Conservation (phyloP, 2,797 vertebrate genomes). For the Urocyon cinereoargenteus region DNA sequence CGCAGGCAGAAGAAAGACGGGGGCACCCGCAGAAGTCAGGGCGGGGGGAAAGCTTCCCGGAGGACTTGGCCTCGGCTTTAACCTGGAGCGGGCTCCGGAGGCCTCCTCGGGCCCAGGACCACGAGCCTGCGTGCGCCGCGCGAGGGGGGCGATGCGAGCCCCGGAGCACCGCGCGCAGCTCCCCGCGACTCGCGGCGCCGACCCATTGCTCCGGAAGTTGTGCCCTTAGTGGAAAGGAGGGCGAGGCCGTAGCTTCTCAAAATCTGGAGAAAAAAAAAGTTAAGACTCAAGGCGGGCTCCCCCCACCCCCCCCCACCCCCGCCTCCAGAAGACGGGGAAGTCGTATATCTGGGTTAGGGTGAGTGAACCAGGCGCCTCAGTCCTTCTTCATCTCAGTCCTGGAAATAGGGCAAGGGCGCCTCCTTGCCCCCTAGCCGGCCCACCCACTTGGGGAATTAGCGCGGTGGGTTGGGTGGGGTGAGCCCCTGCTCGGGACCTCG, state of each 20-base stretch:
- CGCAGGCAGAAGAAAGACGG: neutral
- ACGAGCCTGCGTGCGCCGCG: neutral
- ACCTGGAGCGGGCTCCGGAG: accelerated
- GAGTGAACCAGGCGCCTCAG: neutral
- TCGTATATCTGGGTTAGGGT: neutral
- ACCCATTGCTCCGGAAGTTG: neutral
- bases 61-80: neutral
- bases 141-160: accelerated
- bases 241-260: neutral
- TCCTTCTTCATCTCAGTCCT: neutral
- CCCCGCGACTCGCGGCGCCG: too few species aligned
- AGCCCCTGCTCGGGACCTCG: accelerated
- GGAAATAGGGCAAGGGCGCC: neutral
- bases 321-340: neutral
- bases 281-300: neutral
- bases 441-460: neutral
- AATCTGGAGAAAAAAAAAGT: neutral
- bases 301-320: accelerated
- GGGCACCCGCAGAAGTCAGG: neutral
- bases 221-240: neutral
- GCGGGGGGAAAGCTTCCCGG: neutral
- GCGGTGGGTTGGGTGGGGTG: neutral
- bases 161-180: neutral
- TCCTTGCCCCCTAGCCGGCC: too few species aligned
- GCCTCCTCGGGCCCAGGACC: neutral